Percentiles rank a stretch among this genome's conserved stretches.
Conservation (phyloP, 2,797 vertebrate genomes). For the Platalea minor region DNA sequence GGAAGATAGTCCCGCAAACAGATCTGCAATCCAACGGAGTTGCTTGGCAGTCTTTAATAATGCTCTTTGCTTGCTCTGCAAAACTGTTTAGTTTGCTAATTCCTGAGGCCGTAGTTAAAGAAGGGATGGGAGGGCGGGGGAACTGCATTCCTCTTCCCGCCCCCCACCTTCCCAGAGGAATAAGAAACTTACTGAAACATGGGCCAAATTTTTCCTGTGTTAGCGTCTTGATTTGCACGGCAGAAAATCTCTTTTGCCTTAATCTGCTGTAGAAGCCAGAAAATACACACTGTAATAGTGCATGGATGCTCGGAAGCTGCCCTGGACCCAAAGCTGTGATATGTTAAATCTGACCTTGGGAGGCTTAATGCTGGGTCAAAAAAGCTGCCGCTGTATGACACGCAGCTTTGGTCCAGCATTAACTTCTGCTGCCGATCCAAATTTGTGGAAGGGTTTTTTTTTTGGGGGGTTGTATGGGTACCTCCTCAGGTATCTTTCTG, state of each 20-base stretch:
- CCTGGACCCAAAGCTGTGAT: background rate
- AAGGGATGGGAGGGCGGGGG: background rate
- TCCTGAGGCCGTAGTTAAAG: constrained; percentile 43
- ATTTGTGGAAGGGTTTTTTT: background rate
- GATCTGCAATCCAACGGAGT: constrained; percentile 33
- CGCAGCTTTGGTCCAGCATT: background rate
- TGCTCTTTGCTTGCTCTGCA: constrained; percentile 50
- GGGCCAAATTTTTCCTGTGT: background rate
- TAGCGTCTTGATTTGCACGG: background rate
- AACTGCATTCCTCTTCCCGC: background rate
- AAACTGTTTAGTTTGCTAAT: constrained; percentile 65
- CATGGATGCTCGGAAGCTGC: background rate
- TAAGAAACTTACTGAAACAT: background rate
- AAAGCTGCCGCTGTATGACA: background rate
- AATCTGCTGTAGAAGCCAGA: background rate
- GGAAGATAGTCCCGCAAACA: background rate
- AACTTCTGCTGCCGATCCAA: background rate
- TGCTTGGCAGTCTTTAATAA: constrained; percentile 66
- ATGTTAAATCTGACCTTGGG: background rate
- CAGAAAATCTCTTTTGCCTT: background rate
- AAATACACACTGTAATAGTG: background rate
- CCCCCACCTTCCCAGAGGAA: background rate
- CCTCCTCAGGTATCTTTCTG: background rate
- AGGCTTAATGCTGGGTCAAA: background rate
- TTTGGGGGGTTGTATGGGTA: background rate